Conservation (phyloP, 2,888 invertebrate species). For the Apamea sordens region DNA sequence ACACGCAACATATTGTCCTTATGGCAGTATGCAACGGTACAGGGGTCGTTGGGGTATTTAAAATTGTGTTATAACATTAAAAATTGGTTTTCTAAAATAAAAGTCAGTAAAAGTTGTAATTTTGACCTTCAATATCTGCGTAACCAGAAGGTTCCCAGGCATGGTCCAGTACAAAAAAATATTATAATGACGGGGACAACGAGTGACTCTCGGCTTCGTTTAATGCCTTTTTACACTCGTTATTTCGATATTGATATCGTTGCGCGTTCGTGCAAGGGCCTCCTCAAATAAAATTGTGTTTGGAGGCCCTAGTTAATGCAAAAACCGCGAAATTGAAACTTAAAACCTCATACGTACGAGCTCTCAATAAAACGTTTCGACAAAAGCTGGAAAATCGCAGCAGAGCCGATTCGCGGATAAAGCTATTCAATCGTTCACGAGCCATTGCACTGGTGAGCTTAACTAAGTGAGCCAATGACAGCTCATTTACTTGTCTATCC, state of each 20-base stretch:
- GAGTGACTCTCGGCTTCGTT: too few relatives aligned
- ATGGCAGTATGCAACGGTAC: too few relatives aligned
- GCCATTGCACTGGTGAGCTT: constrained; percentile 25
- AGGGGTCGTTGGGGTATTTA: too few relatives aligned
- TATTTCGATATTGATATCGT: not conserved
- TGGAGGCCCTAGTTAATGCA: not conserved
- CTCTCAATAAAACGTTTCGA: not conserved
- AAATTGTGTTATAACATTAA: too few relatives aligned
- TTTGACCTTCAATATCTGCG: too few relatives aligned
- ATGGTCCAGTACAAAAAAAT: too few relatives aligned
- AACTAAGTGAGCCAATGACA: constrained; percentile 19
- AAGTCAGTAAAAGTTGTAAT: too few relatives aligned
- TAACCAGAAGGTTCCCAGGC: too few relatives aligned
- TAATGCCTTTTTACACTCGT: not conserved
- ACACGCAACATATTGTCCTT: too few relatives aligned
- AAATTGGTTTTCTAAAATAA: too few relatives aligned
- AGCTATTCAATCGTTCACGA: constrained; percentile 17
- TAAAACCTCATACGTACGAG: not conserved
- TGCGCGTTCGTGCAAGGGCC: not conserved
- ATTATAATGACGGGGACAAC: too few relatives aligned
- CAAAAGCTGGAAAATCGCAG: not conserved
- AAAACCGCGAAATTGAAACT: not conserved
- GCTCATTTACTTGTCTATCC: constrained; percentile 15
- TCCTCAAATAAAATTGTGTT: not conserved
- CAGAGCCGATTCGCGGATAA: not conserved